Evolutionary conservation across 2,113 vertebrate species (phyloP).

Genomic region (Bambusicola thoracicus): DNA sequence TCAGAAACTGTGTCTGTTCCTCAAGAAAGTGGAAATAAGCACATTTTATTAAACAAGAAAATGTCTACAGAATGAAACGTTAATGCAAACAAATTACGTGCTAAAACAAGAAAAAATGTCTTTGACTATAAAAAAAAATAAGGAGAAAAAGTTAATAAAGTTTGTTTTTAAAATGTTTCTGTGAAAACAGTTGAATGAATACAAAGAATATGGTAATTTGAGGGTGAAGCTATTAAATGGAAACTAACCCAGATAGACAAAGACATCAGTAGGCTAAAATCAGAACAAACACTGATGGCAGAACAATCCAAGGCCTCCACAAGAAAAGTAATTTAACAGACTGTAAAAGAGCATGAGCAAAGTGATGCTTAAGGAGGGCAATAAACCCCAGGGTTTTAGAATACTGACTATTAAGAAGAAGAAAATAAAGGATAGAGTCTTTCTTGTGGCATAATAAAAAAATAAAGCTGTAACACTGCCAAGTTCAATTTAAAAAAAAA

Average conservation of each 20-base stretch:
- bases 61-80: background rate
- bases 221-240: background rate
- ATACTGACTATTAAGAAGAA: background rate
- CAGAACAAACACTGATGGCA: background rate
- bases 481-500: background rate
- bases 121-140: background rate
- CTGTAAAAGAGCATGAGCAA: background rate
- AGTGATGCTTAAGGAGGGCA: background rate
- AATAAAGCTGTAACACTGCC: background rate
- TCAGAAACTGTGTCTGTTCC: background rate
- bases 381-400: background rate
- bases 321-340: background rate
- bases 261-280: background rate
- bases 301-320: background rate
- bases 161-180: background rate
- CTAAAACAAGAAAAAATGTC: background rate
- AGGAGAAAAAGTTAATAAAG: background rate
- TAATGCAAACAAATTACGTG: fast-evolving
- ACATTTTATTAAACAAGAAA: background rate
- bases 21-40: background rate
- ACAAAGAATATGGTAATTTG: background rate
- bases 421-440: background rate
- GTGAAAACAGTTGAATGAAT: background rate
- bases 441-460: background rate
- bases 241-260: background rate